These are phyloP conservation scores for Thalassoma bifasciatum DNA, from an alignment of 2,113 vertebrate genomes.

Conservation along the genomic window DNA sequence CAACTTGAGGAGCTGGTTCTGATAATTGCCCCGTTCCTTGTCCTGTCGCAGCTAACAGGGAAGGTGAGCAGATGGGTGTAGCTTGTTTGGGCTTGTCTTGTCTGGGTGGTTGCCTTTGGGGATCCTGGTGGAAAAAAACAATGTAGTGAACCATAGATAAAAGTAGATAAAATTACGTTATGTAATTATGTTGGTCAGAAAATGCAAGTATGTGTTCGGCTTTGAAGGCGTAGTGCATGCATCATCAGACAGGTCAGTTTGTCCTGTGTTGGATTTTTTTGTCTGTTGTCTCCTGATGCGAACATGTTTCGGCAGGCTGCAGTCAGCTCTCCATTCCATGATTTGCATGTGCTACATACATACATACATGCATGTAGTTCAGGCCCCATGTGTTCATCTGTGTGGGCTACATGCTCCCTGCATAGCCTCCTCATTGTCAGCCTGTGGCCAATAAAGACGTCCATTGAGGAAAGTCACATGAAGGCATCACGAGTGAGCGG, in stretches of 20 bases:
- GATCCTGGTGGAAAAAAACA: neutral
- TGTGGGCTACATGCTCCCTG: slow-evolving; percentile 19
- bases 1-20: neutral
- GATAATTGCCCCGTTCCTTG: neutral
- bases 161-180: neutral
- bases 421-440: slow-evolving; percentile 56
- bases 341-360: neutral
- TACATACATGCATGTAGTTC: too few relatives aligned
- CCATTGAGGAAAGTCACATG: slow-evolving; percentile 75
- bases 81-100: neutral
- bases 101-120: neutral
- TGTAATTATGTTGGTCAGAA: neutral
- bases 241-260: neutral
- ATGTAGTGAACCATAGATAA: too few relatives aligned
- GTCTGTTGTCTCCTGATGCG: neutral
- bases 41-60: neutral
- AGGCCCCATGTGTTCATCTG: neutral
- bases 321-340: slow-evolving; percentile 16
- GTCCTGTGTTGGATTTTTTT: neutral
- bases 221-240: neutral
- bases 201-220: neutral
- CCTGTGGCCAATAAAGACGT: slow-evolving; percentile 54
- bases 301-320: slow-evolving; percentile 22
- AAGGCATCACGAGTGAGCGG: slow-evolving; percentile 49
- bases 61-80: neutral